These are phyloP conservation scores for Scrobipalpa atriplicella DNA, from an alignment of 2,888 invertebrate species.

Conservation along the genomic window DNA sequence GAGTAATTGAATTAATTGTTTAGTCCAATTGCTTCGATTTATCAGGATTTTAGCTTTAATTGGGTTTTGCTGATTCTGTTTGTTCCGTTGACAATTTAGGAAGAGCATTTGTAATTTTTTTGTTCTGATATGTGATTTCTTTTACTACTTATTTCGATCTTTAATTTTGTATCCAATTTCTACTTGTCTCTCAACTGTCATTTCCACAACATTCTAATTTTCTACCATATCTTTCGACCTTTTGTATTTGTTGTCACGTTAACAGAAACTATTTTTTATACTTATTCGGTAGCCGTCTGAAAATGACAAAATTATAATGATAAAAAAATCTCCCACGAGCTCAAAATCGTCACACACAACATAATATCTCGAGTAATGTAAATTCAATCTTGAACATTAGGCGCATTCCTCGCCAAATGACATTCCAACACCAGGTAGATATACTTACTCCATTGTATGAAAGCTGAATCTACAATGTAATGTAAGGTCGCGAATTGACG, in stretches of 20 bases:
- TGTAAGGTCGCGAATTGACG: slow-evolving; percentile 44
- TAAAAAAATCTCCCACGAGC: slow-evolving; percentile 37
- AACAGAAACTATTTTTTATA: too few species aligned
- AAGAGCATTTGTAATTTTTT: too few species aligned
- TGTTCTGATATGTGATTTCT: too few species aligned
- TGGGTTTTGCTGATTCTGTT: neutral
- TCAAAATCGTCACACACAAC: neutral
- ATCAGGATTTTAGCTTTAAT: neutral
- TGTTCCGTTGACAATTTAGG: neutral
- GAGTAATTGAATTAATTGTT: slow-evolving; percentile 14
- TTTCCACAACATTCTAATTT: neutral
- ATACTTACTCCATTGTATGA: slow-evolving; percentile 33
- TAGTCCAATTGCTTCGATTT: neutral
- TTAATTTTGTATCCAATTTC: neutral
- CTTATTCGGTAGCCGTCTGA: neutral
- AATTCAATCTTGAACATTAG: slow-evolving; percentile 51
- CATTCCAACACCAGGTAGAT: slow-evolving; percentile 47
- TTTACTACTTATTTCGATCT: too few species aligned
- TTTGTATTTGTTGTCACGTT: too few species aligned
- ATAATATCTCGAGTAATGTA: slow-evolving; percentile 32
- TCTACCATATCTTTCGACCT: neutral
- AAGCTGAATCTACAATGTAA: slow-evolving; percentile 37
- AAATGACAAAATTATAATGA: too few species aligned
- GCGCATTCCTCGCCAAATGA: slow-evolving; percentile 47
- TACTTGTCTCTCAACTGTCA: neutral